A percentile compares a stretch with the other conserved stretches of the same genome.
phyloP scores from a whole-genome alignment of 2,113 vertebrate genomes.

The Ceuthmochares aereus region DNA sequence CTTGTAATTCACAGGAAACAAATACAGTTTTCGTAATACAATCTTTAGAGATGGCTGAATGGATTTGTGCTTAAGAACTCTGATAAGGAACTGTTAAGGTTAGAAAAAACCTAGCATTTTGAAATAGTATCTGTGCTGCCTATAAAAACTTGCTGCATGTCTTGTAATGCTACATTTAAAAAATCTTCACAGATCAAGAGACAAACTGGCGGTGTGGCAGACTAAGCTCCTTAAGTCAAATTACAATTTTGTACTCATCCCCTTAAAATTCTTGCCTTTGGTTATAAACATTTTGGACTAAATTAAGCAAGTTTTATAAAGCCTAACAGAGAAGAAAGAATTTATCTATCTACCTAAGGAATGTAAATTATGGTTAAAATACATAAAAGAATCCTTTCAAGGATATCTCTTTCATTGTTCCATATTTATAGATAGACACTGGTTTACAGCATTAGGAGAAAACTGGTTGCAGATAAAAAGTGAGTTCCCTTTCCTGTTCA shows the following conservation, averaged over 20 bases:
- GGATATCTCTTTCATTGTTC: neutral
- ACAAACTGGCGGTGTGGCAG: neutral
- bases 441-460: neutral
- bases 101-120: neutral
- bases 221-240: neutral
- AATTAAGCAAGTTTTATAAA: neutral
- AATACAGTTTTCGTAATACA: neutral
- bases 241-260: neutral
- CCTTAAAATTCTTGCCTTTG: neutral
- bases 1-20: neutral
- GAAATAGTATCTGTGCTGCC: neutral
- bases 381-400: neutral
- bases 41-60: neutral
- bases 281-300: neutral
- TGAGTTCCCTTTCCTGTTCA: neutral
- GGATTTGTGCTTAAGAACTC: neutral
- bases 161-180: neutral
- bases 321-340: neutral
- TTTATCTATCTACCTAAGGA: neutral
- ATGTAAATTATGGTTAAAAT: neutral
- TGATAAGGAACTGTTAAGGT: neutral
- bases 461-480: neutral
- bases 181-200: neutral
- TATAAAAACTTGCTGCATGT: neutral
- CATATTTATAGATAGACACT: neutral